Evolutionary conservation across 2,797 vertebrate genomes (phyloP), one percentile per base, ranked within the genome.

Genomic region (Coregonus sp.): DNA sequence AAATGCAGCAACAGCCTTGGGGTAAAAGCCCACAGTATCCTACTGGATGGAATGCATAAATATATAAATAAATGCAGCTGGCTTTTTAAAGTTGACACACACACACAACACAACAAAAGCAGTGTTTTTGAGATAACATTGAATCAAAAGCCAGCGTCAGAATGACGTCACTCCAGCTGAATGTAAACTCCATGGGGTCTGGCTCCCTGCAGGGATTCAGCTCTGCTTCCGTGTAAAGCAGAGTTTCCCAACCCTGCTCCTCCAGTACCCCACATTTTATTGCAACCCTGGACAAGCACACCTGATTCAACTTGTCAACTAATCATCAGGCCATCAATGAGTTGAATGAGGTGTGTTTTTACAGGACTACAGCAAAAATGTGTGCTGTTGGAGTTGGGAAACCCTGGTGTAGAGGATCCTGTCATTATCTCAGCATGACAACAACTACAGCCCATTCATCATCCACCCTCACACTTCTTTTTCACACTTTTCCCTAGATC

Each of bases 1-100:
- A 61, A 16, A 75, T 47, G 70, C 47, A 74, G 72, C 54, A 76
- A 59, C 25, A 31, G 68, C 70, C 25, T 52, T 9, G 4, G 9
- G 73, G 16, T 70, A 35, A 74, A 70, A 67, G 69, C 20, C 3
- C 1, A 25, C 25, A 20, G 75, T 20, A 14, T 70, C 33, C 1
- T 56, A 71, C 0, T 50, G 40, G 4, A 50, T 50, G 20, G 47
- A 70, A 25, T 47, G 16, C 11, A 4, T 18, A 25, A 70, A 65
- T 65, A 65, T 15, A 56, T 63, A 20, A 63, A 20, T 29, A 63
- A 20, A 63, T 63, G 59, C 20, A 63, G 20, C 59, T 63, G 59
- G 20, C 59, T 20, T 63, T 63, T 63, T 56, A 56, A 56, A 56
- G 54, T 70, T 70, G 11, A 37, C 66, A 40, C 9, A n/a, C 14